Evolutionary conservation across 2,797 vertebrate species (phyloP), one percentile per base, ranked within the genome.

Genomic region (Echeneis naucrates): DNA sequence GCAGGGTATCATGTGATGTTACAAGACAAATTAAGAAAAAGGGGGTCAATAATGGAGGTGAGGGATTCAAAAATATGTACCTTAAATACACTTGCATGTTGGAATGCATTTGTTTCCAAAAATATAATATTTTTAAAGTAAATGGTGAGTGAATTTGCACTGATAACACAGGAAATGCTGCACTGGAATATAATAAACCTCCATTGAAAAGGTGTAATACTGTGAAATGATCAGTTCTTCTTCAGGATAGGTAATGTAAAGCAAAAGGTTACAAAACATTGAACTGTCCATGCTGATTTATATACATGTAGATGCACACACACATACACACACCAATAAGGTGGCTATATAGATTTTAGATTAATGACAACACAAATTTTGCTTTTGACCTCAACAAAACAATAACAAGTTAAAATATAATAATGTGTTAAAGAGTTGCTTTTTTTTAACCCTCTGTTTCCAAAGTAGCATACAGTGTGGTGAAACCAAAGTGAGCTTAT

Each of bases 1-100:
- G 81, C 78, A 56, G 30, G 38, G 50, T 37, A 76, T 62, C 79
- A 70, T 78, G 26, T 47, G 32, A 65, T 59, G 52, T 65, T 70
- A 35, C 12, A 8, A 30, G 8, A 14, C 13, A 44, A 72, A 71
- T 35, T 23, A 13, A n/a, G 24, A 66, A 56, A 51, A 67, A 55
- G 45, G 8, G 30, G 38, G 26, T 58, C 32, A 54, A 58, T 50
- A 45, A 65, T 55, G 12, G 45, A 19, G 33, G 10, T n/a, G 12
- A 26, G 8, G 8, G 30, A 52, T 10, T 23, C 8, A 70, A 44
- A 75, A 44, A 44, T 19, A 17, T 33, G 9, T 7, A 33, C 32
- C 8, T 33, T 7, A 44, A 8, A 44, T 44, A 19, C 13, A 19
- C 17, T 19, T 16, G 8, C 40, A 44, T 44, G 2, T 33, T 37